A percentile compares a stretch with the other conserved stretches of the same genome.
Evolutionary conservation across 2,888 invertebrate species (phyloP).

Genomic region (Mythimna vitellina): DNA sequence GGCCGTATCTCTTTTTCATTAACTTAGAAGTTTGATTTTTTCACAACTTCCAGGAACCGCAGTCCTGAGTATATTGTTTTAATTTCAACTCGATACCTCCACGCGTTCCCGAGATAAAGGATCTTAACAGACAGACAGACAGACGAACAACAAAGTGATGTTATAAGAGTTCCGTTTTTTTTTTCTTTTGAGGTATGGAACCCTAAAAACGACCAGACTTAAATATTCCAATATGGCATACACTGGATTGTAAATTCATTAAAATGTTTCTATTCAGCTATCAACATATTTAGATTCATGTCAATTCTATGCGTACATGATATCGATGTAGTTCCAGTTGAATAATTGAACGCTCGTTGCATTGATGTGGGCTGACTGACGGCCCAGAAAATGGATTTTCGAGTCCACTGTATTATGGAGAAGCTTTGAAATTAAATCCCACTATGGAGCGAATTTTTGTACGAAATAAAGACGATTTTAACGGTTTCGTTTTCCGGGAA

Average conservation of each 20-base stretch:
- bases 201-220: neutral
- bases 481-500: constrained; percentile 15
- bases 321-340: constrained; percentile 47
- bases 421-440: constrained; percentile 52
- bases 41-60: no score
- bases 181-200: no score
- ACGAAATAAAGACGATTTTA: constrained; percentile 24
- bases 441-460: constrained; percentile 31
- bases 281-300: constrained; percentile 55
- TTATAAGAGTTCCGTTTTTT: no score
- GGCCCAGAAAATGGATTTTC: constrained; percentile 62
- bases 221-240: constrained; percentile 13
- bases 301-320: constrained; percentile 33
- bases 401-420: constrained; percentile 53
- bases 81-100: no score
- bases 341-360: constrained; percentile 61
- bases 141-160: no score
- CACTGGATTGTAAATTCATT: constrained; percentile 6
- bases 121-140: no score
- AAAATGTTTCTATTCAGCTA: constrained; percentile 45
- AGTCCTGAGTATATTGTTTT: no score
- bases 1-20: no score
- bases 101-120: no score
- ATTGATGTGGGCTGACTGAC: constrained; percentile 60
- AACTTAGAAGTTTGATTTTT: no score